Conservation (phyloP, 2,113 vertebrate species). For the Pterocles burchelli region DNA sequence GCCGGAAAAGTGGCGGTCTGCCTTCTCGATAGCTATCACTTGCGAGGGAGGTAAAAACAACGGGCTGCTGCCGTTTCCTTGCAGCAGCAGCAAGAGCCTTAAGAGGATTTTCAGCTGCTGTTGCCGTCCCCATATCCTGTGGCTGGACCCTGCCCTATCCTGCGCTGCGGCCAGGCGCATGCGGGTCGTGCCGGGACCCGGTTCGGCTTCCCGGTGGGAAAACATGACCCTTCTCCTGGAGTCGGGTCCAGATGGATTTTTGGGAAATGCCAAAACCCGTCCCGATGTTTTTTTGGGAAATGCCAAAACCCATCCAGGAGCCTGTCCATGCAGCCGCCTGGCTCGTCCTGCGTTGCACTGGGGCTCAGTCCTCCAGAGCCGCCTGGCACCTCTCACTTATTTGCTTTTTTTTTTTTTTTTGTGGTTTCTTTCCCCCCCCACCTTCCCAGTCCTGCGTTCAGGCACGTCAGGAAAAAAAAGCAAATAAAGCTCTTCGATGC, state of each 20-base stretch:
- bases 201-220: background rate
- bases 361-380: background rate
- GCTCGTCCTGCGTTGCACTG: background rate
- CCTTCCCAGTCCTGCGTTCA: background rate
- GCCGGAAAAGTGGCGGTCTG: slow-evolving; percentile 45
- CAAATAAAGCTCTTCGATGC: background rate
- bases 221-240: background rate
- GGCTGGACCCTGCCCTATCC: slow-evolving; percentile 31
- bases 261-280: background rate
- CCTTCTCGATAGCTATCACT: slow-evolving; percentile 4
- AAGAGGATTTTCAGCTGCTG: background rate
- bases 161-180: background rate
- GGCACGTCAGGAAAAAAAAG: background rate
- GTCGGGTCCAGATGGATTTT: background rate
- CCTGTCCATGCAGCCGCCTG: accelerated
- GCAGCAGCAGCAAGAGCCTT: background rate
- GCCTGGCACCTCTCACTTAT: background rate
- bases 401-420: background rate
- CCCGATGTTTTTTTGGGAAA: background rate
- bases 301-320: background rate
- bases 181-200: background rate
- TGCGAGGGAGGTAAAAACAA: background rate
- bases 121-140: slow-evolving; percentile 26
- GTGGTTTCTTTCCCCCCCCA: background rate
- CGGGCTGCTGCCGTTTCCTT: background rate